Base-by-base conservation (phyloP, 2,888 invertebrate genomes). In the Gerosis bhagava region DNA sequence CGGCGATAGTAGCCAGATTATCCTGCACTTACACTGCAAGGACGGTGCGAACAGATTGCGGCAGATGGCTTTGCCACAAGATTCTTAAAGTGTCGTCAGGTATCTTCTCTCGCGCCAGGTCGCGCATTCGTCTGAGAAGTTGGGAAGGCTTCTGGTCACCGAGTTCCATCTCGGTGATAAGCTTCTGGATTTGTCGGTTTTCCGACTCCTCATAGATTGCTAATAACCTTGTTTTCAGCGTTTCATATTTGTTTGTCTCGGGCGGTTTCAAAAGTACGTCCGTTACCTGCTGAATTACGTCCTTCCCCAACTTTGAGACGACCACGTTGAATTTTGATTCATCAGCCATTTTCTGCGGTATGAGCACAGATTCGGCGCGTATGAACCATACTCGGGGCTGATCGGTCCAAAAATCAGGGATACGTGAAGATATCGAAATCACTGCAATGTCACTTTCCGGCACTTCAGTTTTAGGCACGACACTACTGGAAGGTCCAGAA, bases 381-480 rank as follows among this genome's bases (percentile, higher is more conserved):
- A 37, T 37, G 26, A 52, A 54, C 54, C 53, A 54, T 6, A 54
- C 21, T 21, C 48, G 22, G 28, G 53, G 51, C 25, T 51, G 44
- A 13, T 53, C 51, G 5, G 21, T 21, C 50, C 48, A 53, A n/a
- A 42, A 49, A 2, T 42, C 49, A 5, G 49, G 43, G n/a, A 44
- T 10, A 5, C 26, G 12, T 22, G 34, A 28, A 2, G 34, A 39
- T 7, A 31, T 32, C 12, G 17, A 11, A 11, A 28, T 21, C 3
- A 12, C 16, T 7, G 39, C 28, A 6, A 34, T 2, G n/a, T 34
- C 34, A n/a, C n/a, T n/a, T n/a, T n/a, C n/a, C n/a, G n/a, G n/a
- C n/a, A n/a, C n/a, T n/a, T n/a, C n/a, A n/a, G n/a, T n/a, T n/a
- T n/a, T n/a, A n/a, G n/a, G n/a, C n/a, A n/a, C n/a, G n/a, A n/a